Percentiles rank a stretch among this genome's conserved stretches.
Evolutionary conservation across 2,797 vertebrate species (phyloP).

Genomic region (Arnoldichthys spilopterus): DNA sequence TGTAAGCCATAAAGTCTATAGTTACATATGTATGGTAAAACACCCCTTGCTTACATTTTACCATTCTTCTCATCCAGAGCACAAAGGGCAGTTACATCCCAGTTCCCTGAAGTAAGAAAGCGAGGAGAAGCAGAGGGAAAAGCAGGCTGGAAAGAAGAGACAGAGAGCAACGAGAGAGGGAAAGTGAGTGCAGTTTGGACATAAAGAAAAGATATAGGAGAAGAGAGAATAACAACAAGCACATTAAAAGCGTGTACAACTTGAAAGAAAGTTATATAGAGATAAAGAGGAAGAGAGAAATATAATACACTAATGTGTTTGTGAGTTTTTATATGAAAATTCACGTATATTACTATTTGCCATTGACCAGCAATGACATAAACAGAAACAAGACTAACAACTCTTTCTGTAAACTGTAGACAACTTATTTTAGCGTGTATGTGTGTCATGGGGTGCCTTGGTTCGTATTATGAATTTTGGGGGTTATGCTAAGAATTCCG

Average conservation of each 20-base stretch:
- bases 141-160: conserved; percentile 68
- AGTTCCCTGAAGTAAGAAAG: conserved; percentile 86
- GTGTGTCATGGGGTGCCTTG: not conserved
- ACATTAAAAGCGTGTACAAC: not conserved
- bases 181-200: conserved; percentile 6
- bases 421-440: not conserved
- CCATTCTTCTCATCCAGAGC: conserved; percentile 77
- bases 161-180: conserved; percentile 42
- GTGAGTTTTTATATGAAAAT: no score
- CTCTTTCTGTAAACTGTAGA: not conserved
- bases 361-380: no score
- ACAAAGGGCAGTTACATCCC: conserved; percentile 83
- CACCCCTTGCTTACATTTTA: conserved; percentile 75
- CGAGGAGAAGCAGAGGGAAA: conserved; percentile 75
- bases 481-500: not conserved
- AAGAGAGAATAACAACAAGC: not conserved
- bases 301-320: not conserved
- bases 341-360: no score
- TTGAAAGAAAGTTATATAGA: not conserved
- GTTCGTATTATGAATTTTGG: no score
- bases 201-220: conserved; percentile 7
- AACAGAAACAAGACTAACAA: no score
- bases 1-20: not conserved
- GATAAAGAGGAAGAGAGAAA: not conserved
- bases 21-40: not conserved